Base-by-base conservation (phyloP, 2,888 invertebrate species). In the Watsonalla cultraria region DNA sequence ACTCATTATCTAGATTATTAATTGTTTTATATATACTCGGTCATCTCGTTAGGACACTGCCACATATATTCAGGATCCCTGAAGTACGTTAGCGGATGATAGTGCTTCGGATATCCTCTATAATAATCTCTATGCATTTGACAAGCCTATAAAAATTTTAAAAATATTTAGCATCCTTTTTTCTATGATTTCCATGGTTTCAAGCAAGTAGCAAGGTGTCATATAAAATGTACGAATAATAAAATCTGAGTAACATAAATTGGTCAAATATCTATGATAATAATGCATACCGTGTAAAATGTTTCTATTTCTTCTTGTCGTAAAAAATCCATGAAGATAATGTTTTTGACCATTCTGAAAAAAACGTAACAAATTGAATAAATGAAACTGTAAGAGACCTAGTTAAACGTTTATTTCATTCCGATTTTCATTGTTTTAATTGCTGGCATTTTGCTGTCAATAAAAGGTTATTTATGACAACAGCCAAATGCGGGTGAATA, bases 91-190 rank as follows among this genome's bases (percentile, higher is more conserved):
- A 93, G 67, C 0, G 93, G 92, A 74, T 93, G 92, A 55, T 91
- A 70, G n/a, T 76, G 64, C 51, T 91, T 89, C 9, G 92, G 85
- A 60, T 89, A 87, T 57, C 93, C 93, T 75, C 85, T 92, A 65
- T 93, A 93, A 75, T 91, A 92, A 64, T 92, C 91, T 58, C 93
- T 81, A 62, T 93, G 92, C 68, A 86, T 75, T 74, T 93, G 93
- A 53, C 90, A 89, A 35, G 83, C 83, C 92, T 93, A 66, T 5
- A 56, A 58, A 45, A 50, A 37, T 37, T 53, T 51, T n/a, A 45
- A 14, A 6, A n/a, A 24, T 46, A n/a, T 37, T 50, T 15, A 24
- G 2, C 24, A 1, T 2, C 24, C 24, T 24, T 24, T 4, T 24
- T 24, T 24, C 24, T 24, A 24, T 4, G 24, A 24, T 24, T 24